Evolutionary conservation across 2,888 invertebrate genomes (phyloP), one percentile per base, ranked within the genome.

Genomic region (Ectropis crepuscularia): DNA sequence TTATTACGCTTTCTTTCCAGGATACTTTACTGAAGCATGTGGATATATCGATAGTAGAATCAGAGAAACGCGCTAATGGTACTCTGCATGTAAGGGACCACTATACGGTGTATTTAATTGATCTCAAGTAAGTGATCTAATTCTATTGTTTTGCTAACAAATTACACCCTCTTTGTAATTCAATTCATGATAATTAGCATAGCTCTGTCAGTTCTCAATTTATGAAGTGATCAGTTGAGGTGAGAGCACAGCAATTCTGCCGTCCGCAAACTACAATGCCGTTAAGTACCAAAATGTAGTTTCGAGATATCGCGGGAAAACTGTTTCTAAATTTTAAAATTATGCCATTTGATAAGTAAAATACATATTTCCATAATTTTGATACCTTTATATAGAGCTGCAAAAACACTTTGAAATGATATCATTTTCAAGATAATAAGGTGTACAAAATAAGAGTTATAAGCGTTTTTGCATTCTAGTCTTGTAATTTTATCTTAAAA

Each of bases 51-150:
- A 95, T 96, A 66, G 94, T 95, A 50, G 96, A 96, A 80, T 96
- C 96, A 6, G 96, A 96, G 81, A 96, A 96, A 82, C 93, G 96
- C 64, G 95, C 95, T 50, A 96, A 96, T 83, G 95, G 96, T 47
- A 95, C 96, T 8, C 86, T 96, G 53, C 96, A 96, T 85, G 93
- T 96, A 58, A 91, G 96, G 77, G 96, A 96, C 82, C 96, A 95
- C 89, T 96, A 95, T 82, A 96, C 96, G 0, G 96, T 96, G 45
- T 96, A 96, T 88, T 93, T 96, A 81, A 95, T 96, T 78, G 96
- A 96, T 93, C 94, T 96, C 67, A 96, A 96, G 96, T 96, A 91
- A 93, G 94, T 80, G 61, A 43, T 71, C 55, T 64, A 48, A 73
- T 73, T 78, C 72, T 73, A 78, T 81, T 83, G 82, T 85, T 84